Conservation (phyloP, 1,140 invertebrate species). For the Drosophila asahinai region DNA sequence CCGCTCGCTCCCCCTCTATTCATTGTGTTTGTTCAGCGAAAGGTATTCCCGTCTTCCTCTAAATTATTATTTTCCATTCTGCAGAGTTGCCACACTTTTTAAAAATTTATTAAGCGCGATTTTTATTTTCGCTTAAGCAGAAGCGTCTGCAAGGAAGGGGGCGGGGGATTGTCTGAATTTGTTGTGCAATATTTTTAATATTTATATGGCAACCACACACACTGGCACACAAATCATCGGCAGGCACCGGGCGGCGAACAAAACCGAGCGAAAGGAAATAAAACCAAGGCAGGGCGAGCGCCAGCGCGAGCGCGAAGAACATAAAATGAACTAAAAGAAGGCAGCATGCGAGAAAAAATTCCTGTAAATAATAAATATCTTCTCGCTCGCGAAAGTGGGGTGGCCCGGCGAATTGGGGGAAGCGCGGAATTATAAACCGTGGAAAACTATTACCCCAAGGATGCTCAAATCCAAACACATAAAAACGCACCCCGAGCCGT, state of each 20-base stretch:
- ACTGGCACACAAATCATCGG: constrained; percentile 79
- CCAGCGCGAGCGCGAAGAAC: constrained; percentile 35
- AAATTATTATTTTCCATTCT: constrained; percentile 77
- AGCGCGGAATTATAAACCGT: constrained; percentile 81
- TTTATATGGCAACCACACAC: constrained; percentile 77
- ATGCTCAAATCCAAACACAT: constrained; percentile 80
- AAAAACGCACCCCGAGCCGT: constrained; percentile 29
- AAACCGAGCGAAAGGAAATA: constrained; percentile 46
- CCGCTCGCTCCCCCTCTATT: background rate
- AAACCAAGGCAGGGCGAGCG: constrained; percentile 26
- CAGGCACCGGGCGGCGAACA: constrained; percentile 57
- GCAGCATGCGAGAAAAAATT: constrained; percentile 68
- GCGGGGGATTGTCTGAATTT: constrained; percentile 44
- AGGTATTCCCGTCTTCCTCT: constrained; percentile 39
- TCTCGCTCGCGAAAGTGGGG: constrained; percentile 26
- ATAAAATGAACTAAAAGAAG: constrained; percentile 57
- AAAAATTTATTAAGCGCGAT: constrained; percentile 78
- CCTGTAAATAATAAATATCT: constrained; percentile 81
- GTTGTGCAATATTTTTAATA: constrained; percentile 82
- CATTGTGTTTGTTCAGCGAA: constrained; percentile 19
- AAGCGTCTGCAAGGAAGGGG: background rate
- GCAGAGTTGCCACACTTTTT: constrained; percentile 73
- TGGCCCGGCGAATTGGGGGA: constrained; percentile 39
- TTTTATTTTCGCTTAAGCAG: constrained; percentile 61
- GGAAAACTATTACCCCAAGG: constrained; percentile 82